Percentiles rank a stretch among this genome's conserved stretches.
phyloP scores from a whole-genome alignment of 2,113 vertebrate genomes.

The Scomber scombrus region DNA sequence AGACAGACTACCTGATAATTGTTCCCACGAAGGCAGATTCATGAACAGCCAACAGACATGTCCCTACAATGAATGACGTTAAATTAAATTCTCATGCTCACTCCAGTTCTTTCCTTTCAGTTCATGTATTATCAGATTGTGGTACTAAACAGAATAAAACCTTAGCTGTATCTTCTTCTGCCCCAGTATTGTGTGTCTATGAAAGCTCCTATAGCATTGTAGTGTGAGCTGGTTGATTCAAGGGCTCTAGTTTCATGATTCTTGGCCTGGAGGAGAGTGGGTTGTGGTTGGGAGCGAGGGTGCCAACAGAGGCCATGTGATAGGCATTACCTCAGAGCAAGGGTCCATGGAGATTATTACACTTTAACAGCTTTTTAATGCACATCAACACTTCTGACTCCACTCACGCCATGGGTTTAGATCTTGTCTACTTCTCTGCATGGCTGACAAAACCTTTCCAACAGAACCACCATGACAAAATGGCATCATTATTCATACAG shows the following conservation, averaged over 20 bases:
- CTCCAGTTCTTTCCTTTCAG: background rate
- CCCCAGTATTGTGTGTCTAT: background rate
- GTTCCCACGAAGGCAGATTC: conserved; percentile 37
- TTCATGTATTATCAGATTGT: background rate
- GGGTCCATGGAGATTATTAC: conserved; percentile 83
- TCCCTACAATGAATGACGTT: conserved; percentile 10
- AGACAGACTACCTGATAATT: conserved; percentile 28
- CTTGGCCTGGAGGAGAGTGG: conserved; percentile 47
- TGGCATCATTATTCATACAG: background rate
- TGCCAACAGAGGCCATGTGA: conserved; percentile 73
- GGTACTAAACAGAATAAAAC: conserved; percentile 17
- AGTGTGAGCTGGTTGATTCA: conserved; percentile 35
- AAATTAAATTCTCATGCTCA: conserved; percentile 2
- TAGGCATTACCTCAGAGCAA: conserved; percentile 81
- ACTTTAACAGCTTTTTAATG: conserved; percentile 87
- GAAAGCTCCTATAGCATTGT: background rate
- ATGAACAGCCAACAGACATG: conserved; percentile 1
- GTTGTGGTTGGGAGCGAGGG: conserved; percentile 40
- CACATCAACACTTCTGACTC: conserved; percentile 88
- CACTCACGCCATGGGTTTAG: conserved; percentile 76
- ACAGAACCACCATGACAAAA: background rate
- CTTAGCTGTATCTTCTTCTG: conserved; percentile 12
- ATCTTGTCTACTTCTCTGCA: conserved; percentile 71
- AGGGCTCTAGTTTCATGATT: conserved; percentile 38
- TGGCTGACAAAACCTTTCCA: conserved; percentile 50